Base-by-base conservation (phyloP, 2,113 vertebrate genomes). In the Toxostoma redivivum region DNA sequence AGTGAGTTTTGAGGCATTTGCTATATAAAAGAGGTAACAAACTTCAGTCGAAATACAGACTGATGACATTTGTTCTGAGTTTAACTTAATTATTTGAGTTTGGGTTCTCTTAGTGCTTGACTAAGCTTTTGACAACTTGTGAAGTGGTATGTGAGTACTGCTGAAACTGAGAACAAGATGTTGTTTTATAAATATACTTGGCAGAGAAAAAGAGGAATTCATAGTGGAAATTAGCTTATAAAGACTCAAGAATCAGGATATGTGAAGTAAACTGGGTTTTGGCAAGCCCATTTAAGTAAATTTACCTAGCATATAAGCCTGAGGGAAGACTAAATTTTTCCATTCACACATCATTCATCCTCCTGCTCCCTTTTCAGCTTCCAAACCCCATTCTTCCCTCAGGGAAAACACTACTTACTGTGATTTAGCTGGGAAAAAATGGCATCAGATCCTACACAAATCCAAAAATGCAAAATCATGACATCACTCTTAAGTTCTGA, bases 51-150 rank as follows among this genome's bases (percentile, higher is more conserved):
- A 91, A 87, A 91, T 40, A 74, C 35, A 89, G 31, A 17, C 44
- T 92, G 81, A 89, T 56, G 89, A 81, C 70, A 79, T 85, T 95
- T 93, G 65, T 72, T 92, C 69, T 60, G 69, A 94, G 61, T 92
- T 91, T 92, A 95, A 85, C 69, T 67, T 94, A 93, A 95, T 96
- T 95, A 87, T 67, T 45, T 76, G 73, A 89, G 53, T 94, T 94
- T 87, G 69, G 61, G 53, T 67, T 96, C 94, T 91, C 90, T 89
- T 81, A 81, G 84, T 90, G 84, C 73, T 89, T 87, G 81, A 97
- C 94, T 87, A 92, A 84, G 57, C 70, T 93, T 94, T 94, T 90
- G 95, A 96, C 92, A 96, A 91, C 65, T 95, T 94, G 78, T 93
- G 79, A 97, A 95, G 65, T 81, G 56, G 65, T 76, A 56, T 89